Conservation (phyloP, 2,797 vertebrate genomes). For the Poecilia picta region DNA sequence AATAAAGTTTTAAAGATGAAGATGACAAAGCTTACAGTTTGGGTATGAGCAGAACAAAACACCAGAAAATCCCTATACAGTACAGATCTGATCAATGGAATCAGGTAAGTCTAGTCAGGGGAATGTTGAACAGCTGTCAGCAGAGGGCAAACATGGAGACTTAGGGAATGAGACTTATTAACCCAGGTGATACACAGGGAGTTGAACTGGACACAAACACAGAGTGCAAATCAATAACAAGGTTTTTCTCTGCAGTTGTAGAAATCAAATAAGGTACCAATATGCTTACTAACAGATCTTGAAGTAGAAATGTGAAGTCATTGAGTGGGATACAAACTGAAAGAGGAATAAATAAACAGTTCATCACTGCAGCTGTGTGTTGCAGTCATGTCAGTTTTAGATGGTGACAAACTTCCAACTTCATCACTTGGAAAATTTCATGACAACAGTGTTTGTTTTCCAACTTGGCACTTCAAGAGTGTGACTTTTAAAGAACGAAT, state of each 20-base stretch:
- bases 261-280: neutral
- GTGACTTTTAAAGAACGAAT: neutral
- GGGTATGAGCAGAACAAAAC: neutral
- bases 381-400: neutral
- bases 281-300: neutral
- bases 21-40: neutral
- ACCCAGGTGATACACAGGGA: neutral
- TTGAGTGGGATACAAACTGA: neutral
- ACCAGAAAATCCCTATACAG: neutral
- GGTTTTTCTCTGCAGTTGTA: neutral
- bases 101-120: neutral
- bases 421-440: neutral
- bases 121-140: neutral
- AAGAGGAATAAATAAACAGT: neutral
- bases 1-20: neutral
- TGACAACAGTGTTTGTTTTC: neutral
- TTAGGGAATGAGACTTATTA: neutral
- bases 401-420: neutral
- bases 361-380: neutral
- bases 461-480: neutral
- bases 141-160: neutral
- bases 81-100: neutral
- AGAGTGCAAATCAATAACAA: neutral
- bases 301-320: neutral
- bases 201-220: neutral